Conservation (phyloP, 1,140 invertebrate genomes). For the Papilio polyxenes region DNA sequence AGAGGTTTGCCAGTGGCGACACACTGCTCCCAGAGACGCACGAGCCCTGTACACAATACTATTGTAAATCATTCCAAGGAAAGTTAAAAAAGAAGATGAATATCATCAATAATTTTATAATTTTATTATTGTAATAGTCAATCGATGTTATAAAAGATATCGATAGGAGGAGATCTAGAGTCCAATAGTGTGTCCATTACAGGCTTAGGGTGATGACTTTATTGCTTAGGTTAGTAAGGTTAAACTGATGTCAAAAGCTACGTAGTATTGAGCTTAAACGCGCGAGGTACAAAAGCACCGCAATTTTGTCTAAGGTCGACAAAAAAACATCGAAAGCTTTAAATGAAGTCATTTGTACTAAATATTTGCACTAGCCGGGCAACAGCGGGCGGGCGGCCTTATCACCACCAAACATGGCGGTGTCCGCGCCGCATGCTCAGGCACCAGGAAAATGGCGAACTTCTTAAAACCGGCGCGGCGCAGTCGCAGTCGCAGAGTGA, state of each 20-base stretch:
- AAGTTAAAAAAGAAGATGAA: not conserved
- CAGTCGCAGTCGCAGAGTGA: conserved; percentile 27
- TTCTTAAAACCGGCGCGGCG: conserved; percentile 31
- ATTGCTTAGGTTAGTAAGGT: too few relatives aligned
- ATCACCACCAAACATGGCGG: conserved; percentile 4
- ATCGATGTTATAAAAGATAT: not conserved
- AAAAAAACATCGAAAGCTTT: conserved; percentile 14
- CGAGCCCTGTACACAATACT: not conserved
- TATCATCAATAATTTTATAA: not conserved
- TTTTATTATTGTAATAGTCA: not conserved
- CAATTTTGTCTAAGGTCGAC: not conserved
- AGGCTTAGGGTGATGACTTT: too few relatives aligned
- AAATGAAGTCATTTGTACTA: conserved; percentile 25
- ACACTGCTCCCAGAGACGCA: not conserved
- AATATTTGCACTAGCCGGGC: conserved; percentile 11
- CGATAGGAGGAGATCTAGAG: too few relatives aligned
- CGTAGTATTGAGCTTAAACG: not conserved
- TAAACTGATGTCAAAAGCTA: not conserved
- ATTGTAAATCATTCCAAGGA: not conserved
- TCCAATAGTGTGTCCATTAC: too few relatives aligned
- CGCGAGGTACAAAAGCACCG: not conserved
- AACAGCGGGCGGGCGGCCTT: not conserved
- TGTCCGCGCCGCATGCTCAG: not conserved
- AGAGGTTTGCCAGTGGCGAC: conserved; percentile 25
- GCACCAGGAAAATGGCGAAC: conserved; percentile 24